phyloP scores from a whole-genome alignment of 1,140 invertebrate species.

The Lepidurus arcticus region DNA sequence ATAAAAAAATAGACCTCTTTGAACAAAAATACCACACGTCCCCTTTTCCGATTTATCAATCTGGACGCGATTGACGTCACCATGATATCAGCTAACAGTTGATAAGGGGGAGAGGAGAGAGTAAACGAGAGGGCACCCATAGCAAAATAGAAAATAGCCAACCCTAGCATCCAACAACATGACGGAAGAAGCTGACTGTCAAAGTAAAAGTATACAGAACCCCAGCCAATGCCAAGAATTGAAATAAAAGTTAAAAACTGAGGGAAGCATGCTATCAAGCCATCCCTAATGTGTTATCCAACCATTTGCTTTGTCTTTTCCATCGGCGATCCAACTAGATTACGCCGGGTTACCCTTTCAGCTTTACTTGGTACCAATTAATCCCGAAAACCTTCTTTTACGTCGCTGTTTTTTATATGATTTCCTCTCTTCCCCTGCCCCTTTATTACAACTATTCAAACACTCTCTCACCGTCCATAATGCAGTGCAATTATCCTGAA shows the following conservation, averaged over 20 bases:
- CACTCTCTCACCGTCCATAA: no score
- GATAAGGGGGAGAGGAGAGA: background rate
- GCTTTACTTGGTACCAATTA: no score
- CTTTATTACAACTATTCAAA: no score
- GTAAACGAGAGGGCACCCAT: background rate
- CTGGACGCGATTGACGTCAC: constrained; percentile 3
- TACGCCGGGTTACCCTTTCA: no score
- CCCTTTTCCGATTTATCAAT: constrained; percentile 9
- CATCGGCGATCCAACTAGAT: background rate
- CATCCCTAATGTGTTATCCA: background rate
- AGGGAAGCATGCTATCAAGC: background rate
- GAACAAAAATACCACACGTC: constrained; percentile 2
- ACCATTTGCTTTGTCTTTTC: background rate
- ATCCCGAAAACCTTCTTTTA: no score
- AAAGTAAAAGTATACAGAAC: background rate
- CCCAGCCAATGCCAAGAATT: constrained; percentile 13
- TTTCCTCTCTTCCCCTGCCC: no score
- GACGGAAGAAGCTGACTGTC: background rate
- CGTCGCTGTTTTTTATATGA: no score
- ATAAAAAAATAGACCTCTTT: background rate
- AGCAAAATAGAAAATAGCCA: constrained; percentile 3
- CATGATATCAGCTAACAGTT: background rate
- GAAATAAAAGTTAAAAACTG: background rate
- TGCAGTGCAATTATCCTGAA: no score
- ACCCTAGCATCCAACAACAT: background rate